phyloP scores from a whole-genome alignment of 2,113 vertebrate species.

The Oreotrochilus melanogaster region DNA sequence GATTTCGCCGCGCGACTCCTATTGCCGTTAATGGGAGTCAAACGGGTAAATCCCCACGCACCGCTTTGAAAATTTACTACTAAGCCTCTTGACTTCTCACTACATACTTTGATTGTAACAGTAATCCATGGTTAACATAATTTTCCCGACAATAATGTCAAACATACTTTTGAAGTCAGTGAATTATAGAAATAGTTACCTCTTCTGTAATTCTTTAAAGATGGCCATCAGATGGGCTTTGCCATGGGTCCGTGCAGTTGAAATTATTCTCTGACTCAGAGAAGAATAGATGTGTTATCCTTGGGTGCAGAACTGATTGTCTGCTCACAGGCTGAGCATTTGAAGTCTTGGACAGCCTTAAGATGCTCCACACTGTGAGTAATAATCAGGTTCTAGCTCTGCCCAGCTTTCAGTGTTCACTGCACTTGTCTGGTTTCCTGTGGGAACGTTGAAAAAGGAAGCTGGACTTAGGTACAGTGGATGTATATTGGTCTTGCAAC shows the following conservation, averaged over 20 bases:
- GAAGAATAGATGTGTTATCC: background rate
- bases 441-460: background rate
- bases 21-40: slow-evolving; percentile 72
- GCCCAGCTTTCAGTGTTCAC: background rate
- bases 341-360: background rate
- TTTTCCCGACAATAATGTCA: slow-evolving; percentile 80
- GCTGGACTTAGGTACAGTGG: background rate
- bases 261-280: slow-evolving; percentile 9
- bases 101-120: slow-evolving; percentile 80
- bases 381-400: background rate
- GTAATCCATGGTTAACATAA: slow-evolving; percentile 81
- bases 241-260: background rate
- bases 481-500: background rate
- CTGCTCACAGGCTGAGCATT: background rate
- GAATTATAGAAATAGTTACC: slow-evolving; percentile 78
- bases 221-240: slow-evolving; percentile 68
- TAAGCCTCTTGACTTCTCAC: slow-evolving; percentile 76
- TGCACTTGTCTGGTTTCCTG: background rate
- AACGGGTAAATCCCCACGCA: slow-evolving; percentile 73
- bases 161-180: slow-evolving; percentile 79
- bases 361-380: background rate
- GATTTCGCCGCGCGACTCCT: slow-evolving; percentile 61
- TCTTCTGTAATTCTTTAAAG: slow-evolving; percentile 76
- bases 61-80: slow-evolving; percentile 75
- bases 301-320: background rate